phyloP scores from a whole-genome alignment of 2,113 vertebrate species.

The Xiphorhynchus elegans region DNA sequence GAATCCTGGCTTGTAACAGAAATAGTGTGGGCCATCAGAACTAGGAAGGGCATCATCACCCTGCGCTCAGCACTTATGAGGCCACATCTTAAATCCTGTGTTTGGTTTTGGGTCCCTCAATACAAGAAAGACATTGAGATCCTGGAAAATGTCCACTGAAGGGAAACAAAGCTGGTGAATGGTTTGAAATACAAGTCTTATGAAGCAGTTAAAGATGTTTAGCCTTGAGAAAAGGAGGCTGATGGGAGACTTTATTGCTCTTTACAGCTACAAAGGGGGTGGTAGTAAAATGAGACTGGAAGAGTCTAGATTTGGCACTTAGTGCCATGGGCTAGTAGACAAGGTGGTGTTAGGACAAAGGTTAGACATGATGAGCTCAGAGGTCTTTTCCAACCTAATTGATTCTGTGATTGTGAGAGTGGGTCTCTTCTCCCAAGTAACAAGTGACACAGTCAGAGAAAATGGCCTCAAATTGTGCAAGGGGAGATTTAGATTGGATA shows the following conservation, averaged over 20 bases:
- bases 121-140: neutral
- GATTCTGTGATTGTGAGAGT: neutral
- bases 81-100: fast-evolving
- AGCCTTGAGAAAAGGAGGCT: neutral
- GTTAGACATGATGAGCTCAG: too few species aligned
- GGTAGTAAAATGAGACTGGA: neutral
- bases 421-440: neutral
- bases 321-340: too few species aligned
- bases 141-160: fast-evolving
- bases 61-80: neutral
- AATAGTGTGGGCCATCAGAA: neutral
- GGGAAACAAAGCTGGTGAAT: fast-evolving
- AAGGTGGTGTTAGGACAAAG: too few species aligned
- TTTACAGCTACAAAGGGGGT: neutral
- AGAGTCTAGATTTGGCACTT: too few species aligned
- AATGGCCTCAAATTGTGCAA: neutral
- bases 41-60: neutral
- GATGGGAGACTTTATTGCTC: neutral
- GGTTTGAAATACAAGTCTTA: neutral
- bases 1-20: neutral
- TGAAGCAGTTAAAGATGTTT: neutral
- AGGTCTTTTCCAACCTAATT: too few species aligned
- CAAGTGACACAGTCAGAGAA: neutral
- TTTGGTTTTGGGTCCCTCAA: neutral
- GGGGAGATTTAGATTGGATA: neutral